These are phyloP conservation scores for Lasaia peninsularis DNA, from an alignment of 1,140 invertebrate species.

Conservation along the genomic window DNA sequence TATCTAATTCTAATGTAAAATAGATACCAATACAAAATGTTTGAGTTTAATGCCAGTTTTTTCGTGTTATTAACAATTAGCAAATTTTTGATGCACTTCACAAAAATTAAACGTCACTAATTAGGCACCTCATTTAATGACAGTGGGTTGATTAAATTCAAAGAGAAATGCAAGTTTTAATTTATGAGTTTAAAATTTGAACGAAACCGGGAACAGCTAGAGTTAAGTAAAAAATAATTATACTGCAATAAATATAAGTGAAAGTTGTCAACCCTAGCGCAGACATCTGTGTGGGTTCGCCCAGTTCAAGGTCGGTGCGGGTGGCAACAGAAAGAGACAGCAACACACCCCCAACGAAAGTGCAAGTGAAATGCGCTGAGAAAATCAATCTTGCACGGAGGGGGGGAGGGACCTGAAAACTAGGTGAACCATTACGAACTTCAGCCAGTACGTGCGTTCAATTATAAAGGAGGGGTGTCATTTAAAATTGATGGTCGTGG, in stretches of 20 bases:
- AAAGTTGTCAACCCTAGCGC: constrained; percentile 30
- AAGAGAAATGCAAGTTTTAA: too few relatives aligned
- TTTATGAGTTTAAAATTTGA: too few relatives aligned
- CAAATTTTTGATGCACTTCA: too few relatives aligned
- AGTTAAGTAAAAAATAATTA: too few relatives aligned
- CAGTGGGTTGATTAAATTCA: too few relatives aligned
- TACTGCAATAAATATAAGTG: background rate
- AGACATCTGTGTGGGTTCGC: constrained; percentile 47
- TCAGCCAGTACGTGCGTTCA: constrained; percentile 23
- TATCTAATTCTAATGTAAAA: too few relatives aligned
- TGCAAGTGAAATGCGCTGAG: constrained; percentile 69
- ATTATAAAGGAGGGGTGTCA: constrained; percentile 10
- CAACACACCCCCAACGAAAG: constrained; percentile 51
- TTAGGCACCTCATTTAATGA: too few relatives aligned
- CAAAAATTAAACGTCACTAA: too few relatives aligned
- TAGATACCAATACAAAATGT: too few relatives aligned
- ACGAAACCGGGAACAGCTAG: too few relatives aligned
- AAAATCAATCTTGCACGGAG: constrained; percentile 73
- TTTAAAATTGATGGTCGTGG: constrained; percentile 4
- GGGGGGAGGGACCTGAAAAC: constrained; percentile 50
- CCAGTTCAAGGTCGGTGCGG: constrained; percentile 62
- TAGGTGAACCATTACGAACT: constrained; percentile 57
- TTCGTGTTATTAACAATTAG: too few relatives aligned
- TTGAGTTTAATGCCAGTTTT: too few relatives aligned
- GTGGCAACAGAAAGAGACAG: constrained; percentile 45